Evolutionary conservation across 2,113 vertebrate species (phyloP), one percentile per base, ranked within the genome.

Genomic region (Indicator maculatus): DNA sequence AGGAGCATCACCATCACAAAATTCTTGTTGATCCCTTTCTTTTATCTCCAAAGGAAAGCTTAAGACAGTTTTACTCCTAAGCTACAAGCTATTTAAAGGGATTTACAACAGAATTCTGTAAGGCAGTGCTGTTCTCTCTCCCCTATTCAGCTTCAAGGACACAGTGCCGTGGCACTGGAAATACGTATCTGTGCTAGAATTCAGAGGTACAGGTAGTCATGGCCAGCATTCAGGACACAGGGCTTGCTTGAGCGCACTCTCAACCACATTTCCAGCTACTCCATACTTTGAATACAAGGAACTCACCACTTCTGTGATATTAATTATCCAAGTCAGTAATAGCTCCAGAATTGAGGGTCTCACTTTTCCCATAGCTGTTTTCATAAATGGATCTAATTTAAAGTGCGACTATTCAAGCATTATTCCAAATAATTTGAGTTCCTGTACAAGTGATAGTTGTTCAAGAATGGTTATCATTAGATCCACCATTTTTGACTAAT

Each of bases 81-180:
- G 2, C 1, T 66, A 39, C 50, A 56, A 19, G 8, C 38, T 60
- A 20, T 0, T 52, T 30, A 78, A 27, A 73, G 17, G 8, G 44
- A 75, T 7, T 63, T 58, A 28, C 41, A 66, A 66, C 17, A 28
- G 30, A 63, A 16, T 53, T 78, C 45, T 38, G 23, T 21, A 78
- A 58, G 17, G 16, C n/a, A 81, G 30, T 13, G 33, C 44, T 55
- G 6, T 66, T 71, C 52, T 56, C 30, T 74, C 33, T 50, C 30
- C 16, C 30, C 20, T 30, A 59, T 12, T 8, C 30, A 44, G 30
- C 19, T 53, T 26, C 13, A 59, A 50, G 31, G 58, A 55, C 28
- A 52, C 17, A 55, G 20, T 23, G 11, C 6, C 17, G 38, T 0
- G 8, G 30, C 65, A 61, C 39, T 69, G 56, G 31, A 47, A 66